Base-by-base conservation (phyloP, 2,797 vertebrate species). In the Acrocephalus scirpaceus region DNA sequence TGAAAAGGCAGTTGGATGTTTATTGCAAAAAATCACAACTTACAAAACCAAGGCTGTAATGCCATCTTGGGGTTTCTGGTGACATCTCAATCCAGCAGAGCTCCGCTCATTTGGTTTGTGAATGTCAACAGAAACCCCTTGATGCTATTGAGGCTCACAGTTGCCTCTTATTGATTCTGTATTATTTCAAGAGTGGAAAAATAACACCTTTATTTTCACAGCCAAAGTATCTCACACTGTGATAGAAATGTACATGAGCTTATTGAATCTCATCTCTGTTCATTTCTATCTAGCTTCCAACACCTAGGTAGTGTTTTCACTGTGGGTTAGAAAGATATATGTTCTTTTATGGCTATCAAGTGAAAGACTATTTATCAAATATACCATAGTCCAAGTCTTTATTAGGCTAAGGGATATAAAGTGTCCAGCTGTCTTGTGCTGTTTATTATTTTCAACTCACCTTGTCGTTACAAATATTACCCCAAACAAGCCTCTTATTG, bases 11-110 rank as follows among this genome's bases (percentile, higher is more conserved):
- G 21, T 53, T 75, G 36, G 62, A 80, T 86, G 47, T 90, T 95
- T 92, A 62, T 82, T 85, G 80, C 48, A 88, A 56, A 89, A 93
- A 90, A 1, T 0, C 45, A 45, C 67, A 85, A 92, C 90, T 91
- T 92, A 75, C 86, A 97, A 96, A 97, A 95, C 94, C 95, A 96
- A 94, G 96, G 95, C 96, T 96, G 58, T 96, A 95, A 96, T 97
- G 96, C 96, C 96, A 97, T 97, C 96, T 97, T 97, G 96, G 96
- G 96, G 96, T 94, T 97, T 97, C 94, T 95, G 86, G 69, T 96
- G 90, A 97, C 96, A 97, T 96, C 96, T 97, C 96, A 97, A 93
- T 97, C 90, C 86, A 93, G 93, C 93, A 90, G 80, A 95, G 83
- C 66, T 96, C 74, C 88, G 76, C 71, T 96, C 79, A 76, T 95